These are phyloP conservation scores for Cheilosia vulpina DNA, from an alignment of 2,888 invertebrate species.

Conservation along the genomic window DNA sequence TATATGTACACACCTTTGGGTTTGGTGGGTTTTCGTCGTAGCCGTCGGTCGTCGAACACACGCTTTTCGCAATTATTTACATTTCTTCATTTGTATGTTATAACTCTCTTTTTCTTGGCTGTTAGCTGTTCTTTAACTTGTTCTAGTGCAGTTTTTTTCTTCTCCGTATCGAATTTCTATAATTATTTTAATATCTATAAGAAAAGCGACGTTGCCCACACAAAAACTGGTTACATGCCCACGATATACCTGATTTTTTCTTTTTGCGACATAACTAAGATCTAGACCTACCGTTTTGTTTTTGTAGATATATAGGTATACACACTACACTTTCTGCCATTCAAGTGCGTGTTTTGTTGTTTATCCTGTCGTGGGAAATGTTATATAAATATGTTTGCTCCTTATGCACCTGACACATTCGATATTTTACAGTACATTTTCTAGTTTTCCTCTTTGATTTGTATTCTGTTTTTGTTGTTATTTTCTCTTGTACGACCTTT, in stretches of 20 bases:
- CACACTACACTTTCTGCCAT: slow-evolving; percentile 9
- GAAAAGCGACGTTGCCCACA: slow-evolving; percentile 10
- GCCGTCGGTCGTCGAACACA: slow-evolving; percentile 51
- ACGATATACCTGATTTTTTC: neutral
- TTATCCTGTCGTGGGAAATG: slow-evolving; percentile 25
- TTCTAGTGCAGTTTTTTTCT: slow-evolving; percentile 39
- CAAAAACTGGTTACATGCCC: slow-evolving; percentile 15
- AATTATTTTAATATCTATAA: slow-evolving; percentile 25
- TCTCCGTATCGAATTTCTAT: slow-evolving; percentile 36
- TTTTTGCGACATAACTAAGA: neutral
- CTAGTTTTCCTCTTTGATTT: slow-evolving; percentile 16
- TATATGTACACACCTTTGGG: slow-evolving; percentile 52
- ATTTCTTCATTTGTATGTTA: slow-evolving; percentile 41
- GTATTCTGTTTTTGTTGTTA: slow-evolving; percentile 39
- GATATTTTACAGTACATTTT: neutral
- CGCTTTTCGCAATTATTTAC: slow-evolving; percentile 52
- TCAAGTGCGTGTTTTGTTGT: slow-evolving; percentile 1
- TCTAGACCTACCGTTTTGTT: neutral
- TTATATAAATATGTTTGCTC: neutral
- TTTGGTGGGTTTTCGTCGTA: slow-evolving; percentile 32
- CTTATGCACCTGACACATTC: slow-evolving; percentile 28
- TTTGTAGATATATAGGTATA: neutral
- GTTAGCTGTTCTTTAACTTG: neutral
- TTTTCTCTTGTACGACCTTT: slow-evolving; percentile 25
- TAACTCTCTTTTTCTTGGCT: slow-evolving; percentile 18